Evolutionary conservation across 1,140 invertebrate genomes (phyloP).

Genomic region (Neuroterus valhalla): DNA sequence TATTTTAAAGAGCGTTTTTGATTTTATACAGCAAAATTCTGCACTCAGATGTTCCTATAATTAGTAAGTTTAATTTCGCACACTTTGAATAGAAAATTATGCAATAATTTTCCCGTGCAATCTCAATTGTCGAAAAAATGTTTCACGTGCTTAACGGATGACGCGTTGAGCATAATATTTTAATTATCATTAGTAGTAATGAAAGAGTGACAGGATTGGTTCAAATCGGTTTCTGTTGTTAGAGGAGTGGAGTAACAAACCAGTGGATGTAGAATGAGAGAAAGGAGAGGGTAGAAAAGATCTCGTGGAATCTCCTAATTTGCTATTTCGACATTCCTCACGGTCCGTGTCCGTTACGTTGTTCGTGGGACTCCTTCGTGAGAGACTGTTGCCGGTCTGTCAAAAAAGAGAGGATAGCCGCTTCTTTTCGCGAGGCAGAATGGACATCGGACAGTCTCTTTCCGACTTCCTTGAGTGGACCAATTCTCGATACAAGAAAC

Average conservation of each 20-base stretch:
- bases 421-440: constrained; percentile 46
- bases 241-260: neutral
- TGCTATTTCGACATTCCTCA: constrained; percentile 70
- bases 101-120: no score
- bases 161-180: no score
- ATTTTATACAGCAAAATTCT: no score
- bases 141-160: no score
- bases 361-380: constrained; percentile 65
- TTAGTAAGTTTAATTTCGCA: no score
- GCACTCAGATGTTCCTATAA: no score
- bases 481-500: constrained; percentile 14
- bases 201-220: neutral
- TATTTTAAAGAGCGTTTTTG: no score
- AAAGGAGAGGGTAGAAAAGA: constrained; percentile 49
- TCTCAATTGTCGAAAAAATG: no score
- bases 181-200: neutral
- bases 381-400: constrained; percentile 63
- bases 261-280: constrained; percentile 42
- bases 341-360: constrained; percentile 60
- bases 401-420: constrained; percentile 65
- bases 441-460: constrained; percentile 2
- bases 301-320: constrained; percentile 71
- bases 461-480: neutral
- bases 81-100: no score
- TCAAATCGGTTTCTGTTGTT: constrained; percentile 10